Evolutionary conservation across 1,140 invertebrate genomes (phyloP), one percentile per base, ranked within the genome.

Genomic region (Drosophila nikananu): DNA sequence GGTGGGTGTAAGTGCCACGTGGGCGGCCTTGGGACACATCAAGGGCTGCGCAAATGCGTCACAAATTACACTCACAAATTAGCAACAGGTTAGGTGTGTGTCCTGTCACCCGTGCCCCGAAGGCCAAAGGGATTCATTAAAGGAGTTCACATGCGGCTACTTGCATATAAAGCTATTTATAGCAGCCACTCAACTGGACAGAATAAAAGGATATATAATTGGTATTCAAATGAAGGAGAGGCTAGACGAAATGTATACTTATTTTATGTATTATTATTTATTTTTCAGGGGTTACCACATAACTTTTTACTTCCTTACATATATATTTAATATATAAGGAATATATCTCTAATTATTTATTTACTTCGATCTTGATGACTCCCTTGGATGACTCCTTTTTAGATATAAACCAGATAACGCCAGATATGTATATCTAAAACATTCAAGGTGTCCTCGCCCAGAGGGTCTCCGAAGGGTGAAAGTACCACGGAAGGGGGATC

Each of bases 401-500:
- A 25, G 19, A 35, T 21, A 35, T 54, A 17, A 21, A 3, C 19
- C 52, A 23, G 55, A 64, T 64, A 63, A 21, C 15, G 10, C 7
- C 23, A 8, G 25, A 27, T 64, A 21, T n/a, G n/a, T n/a, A n/a
- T 62, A 10, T 52, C 8, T 19, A 5, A n/a, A 8, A 41, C 21
- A 63, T 27, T 58, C 15, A n/a, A 37, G 54, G 30, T 63, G 61
- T 59, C n/a, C 54, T 13, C 21, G 54, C 35, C 39, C 25, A 57
- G 54, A 60, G 62, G 35, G 32, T 62, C 62, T 61, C 23, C 2
- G 10, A 9, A 15, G 21, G 15, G 25, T 17, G n/a, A 61, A 64
- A n/a, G 32, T 59, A 63, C 61, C 58, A 63, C 23, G 7, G 32
- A 57, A 25, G 61, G 57, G 57, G 39, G 57, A 39, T 64, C 62